Base-by-base conservation (phyloP, 2,888 invertebrate species). In the Chorisops tibialis region DNA sequence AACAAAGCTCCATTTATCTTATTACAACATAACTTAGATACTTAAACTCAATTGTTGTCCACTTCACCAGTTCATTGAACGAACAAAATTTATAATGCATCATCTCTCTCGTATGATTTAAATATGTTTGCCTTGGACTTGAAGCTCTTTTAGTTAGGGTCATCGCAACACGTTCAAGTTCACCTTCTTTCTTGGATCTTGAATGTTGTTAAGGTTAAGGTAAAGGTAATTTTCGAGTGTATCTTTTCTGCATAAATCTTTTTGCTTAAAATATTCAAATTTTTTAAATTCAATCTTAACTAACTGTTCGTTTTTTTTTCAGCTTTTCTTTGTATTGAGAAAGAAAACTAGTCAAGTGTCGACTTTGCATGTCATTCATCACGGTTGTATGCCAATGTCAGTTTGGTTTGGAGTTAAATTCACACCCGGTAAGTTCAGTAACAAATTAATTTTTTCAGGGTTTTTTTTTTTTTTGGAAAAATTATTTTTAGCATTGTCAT, bases 371-470 rank as follows among this genome's bases (percentile, higher is more conserved):
- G 95, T 96, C 61, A 94, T 96, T 75, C 96, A 96, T 80, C 96
- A 96, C 79, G 95, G 95, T 68, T 89, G 93, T 73, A 96, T 96
- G 96, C 96, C 96, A 39, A 89, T 95, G 88, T 93, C 93, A 4
- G 95, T 96, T 66, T 96, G 96, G 96, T 93, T 95, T 77, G 96
- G 96, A 56, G 94, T 96, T 59, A 94, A 94, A 81, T 96, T 94
- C 81, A 94, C 93, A 22, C 94, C 95, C 75, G 91, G 90, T 89
- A 78, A 77, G 80, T 52, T 58, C 18, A n/a, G n/a, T n/a, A n/a
- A n/a, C n/a, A n/a, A n/a, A n/a, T n/a, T n/a, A n/a, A n/a, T n/a
- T n/a, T n/a, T n/a, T n/a, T n/a, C n/a, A n/a, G n/a, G n/a, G n/a
- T n/a, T n/a, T n/a, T 51, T 14, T 43, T 43, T 43, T 43, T 11